Evolutionary conservation across 2,113 vertebrate genomes (phyloP).

Genomic region (Sinocyclocheilus grahami): DNA sequence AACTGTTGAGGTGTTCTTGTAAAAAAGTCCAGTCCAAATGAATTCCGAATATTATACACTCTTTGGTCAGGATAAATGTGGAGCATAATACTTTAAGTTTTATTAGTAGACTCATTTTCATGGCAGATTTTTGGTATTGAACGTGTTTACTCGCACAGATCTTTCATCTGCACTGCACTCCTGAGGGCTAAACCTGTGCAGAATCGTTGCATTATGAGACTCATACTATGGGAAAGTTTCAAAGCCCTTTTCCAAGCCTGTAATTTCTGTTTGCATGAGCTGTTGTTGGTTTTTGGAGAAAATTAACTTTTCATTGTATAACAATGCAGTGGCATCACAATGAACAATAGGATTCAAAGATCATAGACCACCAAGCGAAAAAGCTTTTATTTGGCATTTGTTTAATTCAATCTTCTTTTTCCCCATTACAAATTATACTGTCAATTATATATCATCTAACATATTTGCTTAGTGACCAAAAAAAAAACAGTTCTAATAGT

Average conservation of each 20-base stretch:
- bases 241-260: neutral
- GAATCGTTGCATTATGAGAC: neutral
- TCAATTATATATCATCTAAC: neutral
- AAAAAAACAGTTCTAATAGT: neutral
- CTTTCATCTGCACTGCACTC: neutral
- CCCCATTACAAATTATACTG: neutral
- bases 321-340: neutral
- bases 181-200: neutral
- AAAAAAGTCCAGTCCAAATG: neutral
- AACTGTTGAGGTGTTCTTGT: neutral
- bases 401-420: neutral
- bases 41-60: neutral
- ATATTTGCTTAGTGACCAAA: neutral
- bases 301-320: neutral
- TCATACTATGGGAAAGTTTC: neutral
- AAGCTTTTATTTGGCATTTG: neutral
- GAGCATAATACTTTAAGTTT: neutral
- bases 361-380: neutral
- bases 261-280: neutral
- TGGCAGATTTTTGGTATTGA: neutral
- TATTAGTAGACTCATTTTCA: neutral
- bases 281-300: neutral
- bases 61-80: slow-evolving; percentile 1
- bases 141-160: neutral
- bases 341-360: neutral